Evolutionary conservation across 1,140 invertebrate species (phyloP), one percentile per base, ranked within the genome.

Genomic region (Caenorhabditis remanei): DNA sequence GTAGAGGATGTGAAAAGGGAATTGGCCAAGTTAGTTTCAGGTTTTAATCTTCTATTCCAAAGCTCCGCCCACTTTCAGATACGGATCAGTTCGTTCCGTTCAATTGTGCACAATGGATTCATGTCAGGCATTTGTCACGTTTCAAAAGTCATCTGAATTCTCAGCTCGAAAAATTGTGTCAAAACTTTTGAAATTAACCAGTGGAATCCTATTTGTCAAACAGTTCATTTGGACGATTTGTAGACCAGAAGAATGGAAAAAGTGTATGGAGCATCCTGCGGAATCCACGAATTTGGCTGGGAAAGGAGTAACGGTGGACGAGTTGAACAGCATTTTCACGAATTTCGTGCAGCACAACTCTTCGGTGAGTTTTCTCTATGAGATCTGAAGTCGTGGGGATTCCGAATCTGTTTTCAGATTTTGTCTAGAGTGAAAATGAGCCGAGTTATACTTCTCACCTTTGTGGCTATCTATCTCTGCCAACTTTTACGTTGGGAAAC

Each of bases 91-190:
- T 21, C 67, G 43, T n/a, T 43, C 67, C n/a, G 67, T 75, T 19
- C 67, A 75, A 13, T 5, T 75, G n/a, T 75, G 67, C 43, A n/a
- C 67, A 19, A 19, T 75, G 41, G 67, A 75, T 75, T 41, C 67
- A 6, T 75, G 67, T 46, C 67, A 75, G 43, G 67, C 67, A 19
- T 75, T 75, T 48, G 67, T 75, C 1, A 46, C 41, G n/a, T 75
- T 75, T n/a, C 67, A n/a, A 46, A 75, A 46, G 46, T 11, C 8
- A n/a, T n/a, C 40, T 7, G 67, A n/a, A 48, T 46, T n/a, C 11
- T 75, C 67, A 3, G 43, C 67, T 5, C 41, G 67, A 46, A 43
- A 75, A 32, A 40, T 13, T n/a, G 67, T 75, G 7, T 75, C 67
- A 7, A 14, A 32, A n/a, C 67, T 75, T 48, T 75, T 75, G 41